phyloP scores from a whole-genome alignment of 2,113 vertebrate genomes.

The Oceanites oceanicus region DNA sequence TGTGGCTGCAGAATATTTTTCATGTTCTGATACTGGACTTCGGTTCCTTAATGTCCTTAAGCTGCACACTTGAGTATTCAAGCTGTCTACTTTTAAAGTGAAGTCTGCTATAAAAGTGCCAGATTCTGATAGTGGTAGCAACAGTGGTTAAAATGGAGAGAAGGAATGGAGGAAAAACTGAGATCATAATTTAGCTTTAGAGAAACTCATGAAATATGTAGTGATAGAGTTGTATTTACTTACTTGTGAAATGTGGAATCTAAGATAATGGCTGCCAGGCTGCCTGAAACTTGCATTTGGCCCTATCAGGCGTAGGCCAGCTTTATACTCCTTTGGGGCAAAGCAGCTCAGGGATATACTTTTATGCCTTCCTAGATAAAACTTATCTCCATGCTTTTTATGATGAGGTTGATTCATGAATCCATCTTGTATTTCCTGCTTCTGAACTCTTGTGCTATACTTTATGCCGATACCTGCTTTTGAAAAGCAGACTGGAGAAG shows the following conservation, averaged over 20 bases:
- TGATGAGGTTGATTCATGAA: neutral
- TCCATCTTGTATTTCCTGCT: neutral
- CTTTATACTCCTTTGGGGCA: neutral
- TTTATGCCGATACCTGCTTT: neutral
- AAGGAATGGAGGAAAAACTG: neutral
- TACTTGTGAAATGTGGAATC: neutral
- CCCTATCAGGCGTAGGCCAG: rapidly evolving
- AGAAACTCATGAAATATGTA: neutral
- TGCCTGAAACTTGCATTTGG: neutral
- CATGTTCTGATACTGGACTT: neutral
- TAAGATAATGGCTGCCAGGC: neutral
- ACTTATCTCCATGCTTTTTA: neutral
- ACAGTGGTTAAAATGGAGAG: neutral
- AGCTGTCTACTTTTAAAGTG: neutral
- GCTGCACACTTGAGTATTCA: neutral
- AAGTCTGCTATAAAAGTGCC: neutral
- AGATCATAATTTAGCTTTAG: neutral
- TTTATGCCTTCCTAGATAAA: neutral
- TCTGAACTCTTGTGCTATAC: neutral
- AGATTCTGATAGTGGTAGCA: neutral
- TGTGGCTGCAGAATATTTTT: neutral
- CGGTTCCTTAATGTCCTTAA: neutral
- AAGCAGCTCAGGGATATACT: neutral
- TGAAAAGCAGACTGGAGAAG: neutral
- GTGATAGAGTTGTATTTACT: neutral